Base-by-base conservation (phyloP, 2,797 vertebrate species). In the Pempheris klunzingeri region DNA sequence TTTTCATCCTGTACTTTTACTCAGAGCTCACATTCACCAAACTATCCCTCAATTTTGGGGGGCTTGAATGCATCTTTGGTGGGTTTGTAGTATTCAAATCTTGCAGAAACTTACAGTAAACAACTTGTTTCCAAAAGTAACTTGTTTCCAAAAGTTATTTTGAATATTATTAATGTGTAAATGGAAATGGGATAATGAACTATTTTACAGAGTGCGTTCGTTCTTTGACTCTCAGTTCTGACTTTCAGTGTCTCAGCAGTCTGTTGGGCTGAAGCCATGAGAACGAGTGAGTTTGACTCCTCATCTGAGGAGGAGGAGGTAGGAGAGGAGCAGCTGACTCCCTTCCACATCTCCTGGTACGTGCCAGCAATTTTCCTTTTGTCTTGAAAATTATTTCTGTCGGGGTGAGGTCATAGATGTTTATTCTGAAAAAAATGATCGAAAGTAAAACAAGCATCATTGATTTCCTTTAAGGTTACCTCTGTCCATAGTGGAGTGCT, bases 301-400 rank as follows among this genome's bases (percentile, higher is more conserved):
- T 97, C 97, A 32, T 98, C 97, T 55, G 97, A 98, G 0, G 97
- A 98, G 36, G 97, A 97, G 17, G 91, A 93, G 11, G 28, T 71
- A 3, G 86, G 50, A 15, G 96, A 96, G 38, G 95, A 96, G 36
- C 83, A 93, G 62, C 67, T 82, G 63, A 93, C 88, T 4, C 96
- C 96, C 1, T 90, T 98, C 26, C 92, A 92, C 10, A 87, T 99
- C 82, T 97, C 96, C 74, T 97, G 97, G 97, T 97, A 73, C 90
- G 93, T 81, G 66, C n/a, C 7, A 3, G 26, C 12, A 34, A 7
- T 15, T 49, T 32, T 5, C 2, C 12, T 22, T 79, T 54, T 57
- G 12, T 36, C 10, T 32, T 36, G 2, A 62, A 36, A 13, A 1
- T 70, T 17, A 17, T 11, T n/a, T 17, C 14, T 52, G 18, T 44